Evolutionary conservation across 2,888 invertebrate species (phyloP).

Genomic region (Bellardia pandia): DNA sequence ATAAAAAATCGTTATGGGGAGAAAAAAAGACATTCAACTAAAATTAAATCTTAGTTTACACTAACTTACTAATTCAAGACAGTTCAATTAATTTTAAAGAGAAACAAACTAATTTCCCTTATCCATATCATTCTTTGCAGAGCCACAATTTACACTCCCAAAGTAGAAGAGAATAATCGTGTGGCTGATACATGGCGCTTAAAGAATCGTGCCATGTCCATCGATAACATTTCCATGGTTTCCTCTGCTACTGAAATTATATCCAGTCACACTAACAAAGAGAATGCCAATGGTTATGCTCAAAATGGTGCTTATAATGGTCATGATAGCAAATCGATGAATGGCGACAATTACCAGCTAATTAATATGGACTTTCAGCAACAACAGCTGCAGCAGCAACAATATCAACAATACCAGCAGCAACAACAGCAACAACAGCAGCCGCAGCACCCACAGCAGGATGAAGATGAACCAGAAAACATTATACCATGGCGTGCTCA

Average conservation of each 20-base stretch:
- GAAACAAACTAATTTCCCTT: background rate
- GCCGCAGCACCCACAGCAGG: slow-evolving; percentile 76
- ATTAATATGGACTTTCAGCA: slow-evolving; percentile 57
- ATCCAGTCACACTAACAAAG: slow-evolving; percentile 77
- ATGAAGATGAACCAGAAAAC: slow-evolving; percentile 87
- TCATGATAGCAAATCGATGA: slow-evolving; percentile 63
- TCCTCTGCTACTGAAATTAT: slow-evolving; percentile 79
- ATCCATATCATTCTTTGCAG: slow-evolving; percentile 80
- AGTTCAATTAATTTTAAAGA: background rate
- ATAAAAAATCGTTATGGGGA: no score
- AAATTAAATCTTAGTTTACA: no score
- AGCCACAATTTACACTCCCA: slow-evolving; percentile 89
- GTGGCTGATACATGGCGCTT: slow-evolving; percentile 84
- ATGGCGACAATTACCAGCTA: slow-evolving; percentile 61
- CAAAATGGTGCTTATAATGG: slow-evolving; percentile 63
- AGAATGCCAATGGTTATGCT: slow-evolving; percentile 80
- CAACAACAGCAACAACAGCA: slow-evolving; percentile 52
- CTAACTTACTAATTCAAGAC: no score
- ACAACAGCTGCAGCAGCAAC: slow-evolving; percentile 42
- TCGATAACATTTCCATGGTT: slow-evolving; percentile 86
- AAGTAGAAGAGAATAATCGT: slow-evolving; percentile 86
- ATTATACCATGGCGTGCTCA: slow-evolving; percentile 96
- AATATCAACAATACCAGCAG: slow-evolving; percentile 41
- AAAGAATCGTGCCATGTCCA: slow-evolving; percentile 86
- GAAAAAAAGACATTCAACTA: no score